phyloP scores from a whole-genome alignment of 2,113 vertebrate genomes.

The Xenopus laevis region DNA sequence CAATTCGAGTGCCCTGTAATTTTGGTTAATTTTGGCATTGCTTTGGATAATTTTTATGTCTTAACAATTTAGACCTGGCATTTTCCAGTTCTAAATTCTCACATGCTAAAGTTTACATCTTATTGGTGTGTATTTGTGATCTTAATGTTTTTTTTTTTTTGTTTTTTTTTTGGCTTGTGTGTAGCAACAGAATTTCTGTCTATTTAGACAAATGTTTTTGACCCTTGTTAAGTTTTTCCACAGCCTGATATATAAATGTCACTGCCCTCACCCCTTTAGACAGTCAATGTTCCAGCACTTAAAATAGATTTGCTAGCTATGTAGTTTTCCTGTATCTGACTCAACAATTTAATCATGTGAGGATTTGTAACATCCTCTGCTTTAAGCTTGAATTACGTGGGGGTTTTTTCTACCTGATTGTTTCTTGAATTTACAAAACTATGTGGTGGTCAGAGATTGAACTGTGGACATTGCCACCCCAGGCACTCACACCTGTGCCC shows the following conservation, averaged over 20 bases:
- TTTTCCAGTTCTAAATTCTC: background rate
- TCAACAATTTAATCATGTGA: slow-evolving; percentile 36
- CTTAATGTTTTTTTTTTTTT: background rate
- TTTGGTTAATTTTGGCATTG: background rate
- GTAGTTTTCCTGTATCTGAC: slow-evolving; percentile 39
- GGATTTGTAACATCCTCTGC: slow-evolving; percentile 27
- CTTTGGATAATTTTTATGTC: background rate
- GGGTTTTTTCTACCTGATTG: background rate
- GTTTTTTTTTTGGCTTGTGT: background rate
- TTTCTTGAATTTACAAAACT: too few relatives aligned
- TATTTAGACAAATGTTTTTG: background rate
- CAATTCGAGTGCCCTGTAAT: background rate
- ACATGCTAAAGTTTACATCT: background rate
- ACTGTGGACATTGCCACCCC: too few relatives aligned
- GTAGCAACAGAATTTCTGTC: too few relatives aligned
- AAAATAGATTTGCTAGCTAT: slow-evolving; percentile 34
- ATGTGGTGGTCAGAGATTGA: too few relatives aligned
- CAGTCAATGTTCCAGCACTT: slow-evolving; percentile 19
- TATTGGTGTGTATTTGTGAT: background rate
- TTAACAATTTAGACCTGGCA: background rate
- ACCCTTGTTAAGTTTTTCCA: slow-evolving; percentile 1
- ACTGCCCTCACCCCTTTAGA: slow-evolving; percentile 12
- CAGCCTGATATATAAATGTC: slow-evolving; percentile 8
- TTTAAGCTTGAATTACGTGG: background rate
- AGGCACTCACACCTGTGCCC: too few relatives aligned